Evolutionary conservation across 2,113 vertebrate genomes (phyloP).

Genomic region (Sapajus apella): DNA sequence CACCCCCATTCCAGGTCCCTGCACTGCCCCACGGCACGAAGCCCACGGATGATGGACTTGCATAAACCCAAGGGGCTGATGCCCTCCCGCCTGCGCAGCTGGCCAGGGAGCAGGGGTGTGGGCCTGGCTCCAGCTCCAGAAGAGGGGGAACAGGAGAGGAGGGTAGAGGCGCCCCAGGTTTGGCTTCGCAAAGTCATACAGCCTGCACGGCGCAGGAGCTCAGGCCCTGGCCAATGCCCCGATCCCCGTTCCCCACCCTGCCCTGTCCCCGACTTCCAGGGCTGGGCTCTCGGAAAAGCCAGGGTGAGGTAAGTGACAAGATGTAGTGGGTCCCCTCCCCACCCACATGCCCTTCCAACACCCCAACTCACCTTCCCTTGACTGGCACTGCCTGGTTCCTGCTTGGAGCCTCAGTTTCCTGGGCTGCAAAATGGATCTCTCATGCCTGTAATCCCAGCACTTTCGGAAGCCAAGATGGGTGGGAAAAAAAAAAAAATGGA

Average conservation of each 20-base stretch:
- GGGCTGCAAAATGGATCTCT: neutral
- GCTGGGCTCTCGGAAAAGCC: neutral
- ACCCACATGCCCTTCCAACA: neutral
- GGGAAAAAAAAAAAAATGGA: no score
- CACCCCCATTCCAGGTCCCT: no score
- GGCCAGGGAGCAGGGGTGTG: neutral
- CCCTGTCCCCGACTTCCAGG: neutral
- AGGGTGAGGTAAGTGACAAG: no score
- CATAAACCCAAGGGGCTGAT: no score
- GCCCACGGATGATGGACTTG: neutral
- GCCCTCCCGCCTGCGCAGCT: no score
- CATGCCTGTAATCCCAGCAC: no score
- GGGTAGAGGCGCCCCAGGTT: neutral
- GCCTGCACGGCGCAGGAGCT: neutral
- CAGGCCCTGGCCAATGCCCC: neutral
- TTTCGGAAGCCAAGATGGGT: no score
- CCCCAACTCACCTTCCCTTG: neutral
- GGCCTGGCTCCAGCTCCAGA: neutral
- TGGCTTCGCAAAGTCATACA: no score
- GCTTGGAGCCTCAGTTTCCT: neutral
- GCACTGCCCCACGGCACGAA: neutral
- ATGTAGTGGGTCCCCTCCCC: fast-evolving
- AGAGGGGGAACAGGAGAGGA: neutral
- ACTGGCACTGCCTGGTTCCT: neutral
- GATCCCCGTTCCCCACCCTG: neutral